phyloP scores from a whole-genome alignment of 2,797 vertebrate species.

The Cyclopterus lumpus region DNA sequence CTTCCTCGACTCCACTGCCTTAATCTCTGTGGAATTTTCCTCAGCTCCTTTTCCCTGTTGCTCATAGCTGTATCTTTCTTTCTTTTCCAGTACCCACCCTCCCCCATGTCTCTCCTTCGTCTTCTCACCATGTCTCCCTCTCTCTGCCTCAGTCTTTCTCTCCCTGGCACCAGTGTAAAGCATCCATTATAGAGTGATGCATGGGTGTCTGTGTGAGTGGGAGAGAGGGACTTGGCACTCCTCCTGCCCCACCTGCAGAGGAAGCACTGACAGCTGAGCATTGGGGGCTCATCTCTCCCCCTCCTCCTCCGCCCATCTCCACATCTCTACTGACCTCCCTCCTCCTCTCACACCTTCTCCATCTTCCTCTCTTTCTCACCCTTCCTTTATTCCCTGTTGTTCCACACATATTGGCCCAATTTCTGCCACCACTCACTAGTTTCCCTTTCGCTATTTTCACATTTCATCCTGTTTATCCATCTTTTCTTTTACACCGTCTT shows the following conservation, averaged over 20 bases:
- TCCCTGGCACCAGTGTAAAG: conserved; percentile 85
- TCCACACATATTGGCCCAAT: conserved; percentile 72
- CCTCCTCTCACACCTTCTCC: conserved; percentile 77
- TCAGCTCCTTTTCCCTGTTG: conserved; percentile 56
- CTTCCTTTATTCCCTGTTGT: conserved; percentile 68
- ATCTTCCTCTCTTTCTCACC: conserved; percentile 36
- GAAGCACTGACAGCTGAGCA: conserved; percentile 88
- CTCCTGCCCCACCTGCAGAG: conserved; percentile 88
- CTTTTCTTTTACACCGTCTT: conserved; percentile 35
- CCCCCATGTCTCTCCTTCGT: conserved; percentile 64
- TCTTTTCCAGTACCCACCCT: conserved; percentile 50
- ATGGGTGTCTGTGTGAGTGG: conserved; percentile 86
- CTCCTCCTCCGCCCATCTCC: conserved; percentile 73
- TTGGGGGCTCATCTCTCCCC: conserved; percentile 70
- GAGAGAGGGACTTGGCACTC: conserved; percentile 84
- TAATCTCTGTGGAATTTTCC: conserved; percentile 63
- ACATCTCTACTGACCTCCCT: conserved; percentile 79
- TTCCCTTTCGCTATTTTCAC: conserved; percentile 53
- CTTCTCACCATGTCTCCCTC: conserved; percentile 67
- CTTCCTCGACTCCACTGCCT: conserved; percentile 35
- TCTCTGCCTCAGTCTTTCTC: conserved; percentile 68
- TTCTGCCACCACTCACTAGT: conserved; percentile 56
- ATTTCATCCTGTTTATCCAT: conserved; percentile 49
- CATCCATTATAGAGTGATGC: conserved; percentile 87
- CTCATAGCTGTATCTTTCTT: conserved; percentile 72